phyloP scores from a whole-genome alignment of 1,140 invertebrate genomes.

The Melanaphis sacchari region DNA sequence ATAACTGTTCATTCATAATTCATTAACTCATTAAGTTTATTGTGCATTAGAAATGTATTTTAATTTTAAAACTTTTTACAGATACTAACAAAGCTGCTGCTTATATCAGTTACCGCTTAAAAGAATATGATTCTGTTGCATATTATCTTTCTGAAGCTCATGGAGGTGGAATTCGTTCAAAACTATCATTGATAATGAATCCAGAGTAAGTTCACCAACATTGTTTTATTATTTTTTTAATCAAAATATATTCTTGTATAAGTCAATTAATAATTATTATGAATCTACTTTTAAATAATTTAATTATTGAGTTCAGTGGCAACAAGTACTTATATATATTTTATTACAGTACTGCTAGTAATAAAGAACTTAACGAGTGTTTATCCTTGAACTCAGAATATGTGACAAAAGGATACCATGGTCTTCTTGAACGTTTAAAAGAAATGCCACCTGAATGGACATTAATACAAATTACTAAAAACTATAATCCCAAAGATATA shows the following conservation, averaged over 20 bases:
- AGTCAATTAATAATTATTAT: background rate
- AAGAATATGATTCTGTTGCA: slow-evolving; percentile 10
- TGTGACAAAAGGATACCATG: slow-evolving; percentile 44
- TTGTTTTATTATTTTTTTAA: background rate
- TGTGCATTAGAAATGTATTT: background rate
- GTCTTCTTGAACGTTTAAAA: slow-evolving; percentile 51
- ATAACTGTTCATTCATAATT: background rate
- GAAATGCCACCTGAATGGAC: slow-evolving; percentile 59
- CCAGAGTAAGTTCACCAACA: background rate
- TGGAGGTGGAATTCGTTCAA: slow-evolving; percentile 53
- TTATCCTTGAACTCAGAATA: slow-evolving; percentile 41
- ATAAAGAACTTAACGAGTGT: slow-evolving; percentile 33
- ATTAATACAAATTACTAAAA: slow-evolving; percentile 55
- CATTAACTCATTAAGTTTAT: background rate
- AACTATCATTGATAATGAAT: slow-evolving; percentile 12
- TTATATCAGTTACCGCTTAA: slow-evolving; percentile 8
- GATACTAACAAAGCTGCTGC: slow-evolving; percentile 53
- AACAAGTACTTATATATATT: background rate
- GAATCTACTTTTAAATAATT: background rate
- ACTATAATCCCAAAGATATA: slow-evolving; percentile 60
- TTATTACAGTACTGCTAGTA: background rate
- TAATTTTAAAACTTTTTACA: background rate
- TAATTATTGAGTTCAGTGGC: background rate
- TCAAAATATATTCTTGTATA: background rate
- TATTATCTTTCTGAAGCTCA: slow-evolving; percentile 45